Evolutionary conservation across 1,140 invertebrate genomes (phyloP), one percentile per base, ranked within the genome.

Genomic region (Drosophila miranda): DNA sequence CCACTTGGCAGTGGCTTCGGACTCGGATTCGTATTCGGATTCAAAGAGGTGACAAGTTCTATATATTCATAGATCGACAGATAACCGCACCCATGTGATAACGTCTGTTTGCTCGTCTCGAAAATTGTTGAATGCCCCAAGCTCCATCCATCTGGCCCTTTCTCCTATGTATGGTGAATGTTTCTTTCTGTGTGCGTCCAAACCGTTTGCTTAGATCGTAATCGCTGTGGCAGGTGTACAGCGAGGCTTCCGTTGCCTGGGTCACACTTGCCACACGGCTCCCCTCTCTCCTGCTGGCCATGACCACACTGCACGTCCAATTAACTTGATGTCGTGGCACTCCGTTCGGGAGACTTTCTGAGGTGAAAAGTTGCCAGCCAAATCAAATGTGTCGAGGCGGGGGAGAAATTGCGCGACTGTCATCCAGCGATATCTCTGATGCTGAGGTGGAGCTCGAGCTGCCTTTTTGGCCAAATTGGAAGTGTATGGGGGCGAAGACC

Each of bases 311-410:
- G 61, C 55, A 55, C 74, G 64, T 86, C 82, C 81, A 87, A 86
- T 86, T 86, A 86, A 86, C 61, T 69, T 70, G 82, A 70, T 60
- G 64, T 61, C 69, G 61, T 77, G 48, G 66, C 53, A 56, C 41
- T 64, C 59, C 53, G 67, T 59, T 66, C 62, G 28, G 23, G 38
- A 38, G 11, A 11, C 13, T 38, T 38, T 38, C 11, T 4, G 26
- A 86, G 82, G 81, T 86, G 82, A 87, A 86, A 86, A 81, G 82
- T 86, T 81, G 61, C 66, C 66, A 61, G 73, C 74, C 78, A 75
- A 82, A 84, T 84, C 81, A 77, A 84, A 86, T 81, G 81, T 81
- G 77, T 77, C 81, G 70, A 84, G 46, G 55, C 73, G 19, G 59
- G 56, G 54, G 68, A 49, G 16, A 70, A 84, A 64, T 86, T 69